Evolutionary conservation across 2,113 vertebrate species (phyloP), one percentile per base, ranked within the genome.

Genomic region (Tetrax tetrax): DNA sequence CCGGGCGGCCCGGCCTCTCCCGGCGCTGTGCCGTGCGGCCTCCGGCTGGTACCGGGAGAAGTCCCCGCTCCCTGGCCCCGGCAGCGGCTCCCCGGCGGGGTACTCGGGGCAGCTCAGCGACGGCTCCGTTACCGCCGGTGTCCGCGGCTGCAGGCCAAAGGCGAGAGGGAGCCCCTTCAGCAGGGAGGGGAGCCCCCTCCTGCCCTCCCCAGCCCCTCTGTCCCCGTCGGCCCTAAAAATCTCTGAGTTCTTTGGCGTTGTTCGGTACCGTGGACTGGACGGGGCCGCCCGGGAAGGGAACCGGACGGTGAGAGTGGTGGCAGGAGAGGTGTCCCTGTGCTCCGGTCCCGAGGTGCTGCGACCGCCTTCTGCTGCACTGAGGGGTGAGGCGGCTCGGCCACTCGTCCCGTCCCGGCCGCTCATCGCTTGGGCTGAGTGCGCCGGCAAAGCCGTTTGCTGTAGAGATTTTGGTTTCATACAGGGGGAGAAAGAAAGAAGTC

Each of bases 401-500:
- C n/a, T n/a, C n/a, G n/a, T n/a, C n/a, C n/a, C n/a, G n/a, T n/a
- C n/a, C n/a, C n/a, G n/a, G n/a, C 20, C 25, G 19, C 35, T 47
- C n/a, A 1, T 21, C 18, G 1, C 18, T 15, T 8, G n/a, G 13
- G 1, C 35, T 3, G 33, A 8, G 29, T 24, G n/a, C 4, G 19
- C 37, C 4, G 1, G 14, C 24, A 23, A 5, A 41, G 38, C 33
- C 19, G 3, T 6, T 28, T 1, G 22, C 3, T 2, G 4, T 5
- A 7, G 23, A 29, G 27, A 2, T 14, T 21, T 41, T n/a, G 31
- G 6, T 14, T 47, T 38, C 4, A 0, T 22, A 15, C 17, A 4
- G n/a, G 64, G 29, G 11, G 35, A 24, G 33, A 31, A 61, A 56
- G 4, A 22, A 75, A 24, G 24, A 6, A 41, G 14, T 1, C 4